A percentile compares a stretch with the other conserved stretches of the same genome.
Conservation (phyloP, 2,888 invertebrate species). For the Noctua janthe region DNA sequence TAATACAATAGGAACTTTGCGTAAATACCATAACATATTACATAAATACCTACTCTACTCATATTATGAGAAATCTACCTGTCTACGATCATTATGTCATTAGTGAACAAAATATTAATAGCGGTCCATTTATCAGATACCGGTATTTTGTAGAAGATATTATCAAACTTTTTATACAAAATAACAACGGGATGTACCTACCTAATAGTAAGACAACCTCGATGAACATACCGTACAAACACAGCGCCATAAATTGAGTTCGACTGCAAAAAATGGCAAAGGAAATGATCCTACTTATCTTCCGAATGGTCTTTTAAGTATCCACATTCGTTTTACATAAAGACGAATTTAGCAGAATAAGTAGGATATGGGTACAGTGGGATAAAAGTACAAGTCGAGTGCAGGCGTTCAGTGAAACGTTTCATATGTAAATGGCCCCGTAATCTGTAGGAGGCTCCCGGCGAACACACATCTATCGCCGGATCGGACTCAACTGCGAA, state of each 20-base stretch:
- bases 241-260: slow-evolving; percentile 62
- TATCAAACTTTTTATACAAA: slow-evolving; percentile 14
- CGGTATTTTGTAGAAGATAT: slow-evolving; percentile 20
- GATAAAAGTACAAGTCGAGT: slow-evolving; percentile 82
- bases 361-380: slow-evolving; percentile 76
- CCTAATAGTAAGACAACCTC: slow-evolving; percentile 25
- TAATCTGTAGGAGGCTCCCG: slow-evolving; percentile 84
- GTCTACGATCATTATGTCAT: slow-evolving; percentile 7
- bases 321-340: slow-evolving; percentile 76
- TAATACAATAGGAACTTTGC: slow-evolving; percentile 10
- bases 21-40: slow-evolving; percentile 7
- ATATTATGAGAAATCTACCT: background rate
- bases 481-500: slow-evolving; percentile 79
- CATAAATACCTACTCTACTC: background rate
- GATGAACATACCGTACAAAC: slow-evolving; percentile 30
- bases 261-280: slow-evolving; percentile 68
- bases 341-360: slow-evolving; percentile 73
- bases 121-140: slow-evolving; percentile 5
- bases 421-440: slow-evolving; percentile 88
- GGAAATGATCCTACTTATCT: slow-evolving; percentile 70
- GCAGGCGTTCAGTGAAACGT: slow-evolving; percentile 86
- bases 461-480: slow-evolving; percentile 83
- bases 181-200: slow-evolving; percentile 23
- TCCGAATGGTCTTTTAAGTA: slow-evolving; percentile 73
- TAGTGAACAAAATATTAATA: slow-evolving; percentile 17